Base-by-base conservation (phyloP, 2,797 vertebrate genomes). In the Silurus aristotelis region DNA sequence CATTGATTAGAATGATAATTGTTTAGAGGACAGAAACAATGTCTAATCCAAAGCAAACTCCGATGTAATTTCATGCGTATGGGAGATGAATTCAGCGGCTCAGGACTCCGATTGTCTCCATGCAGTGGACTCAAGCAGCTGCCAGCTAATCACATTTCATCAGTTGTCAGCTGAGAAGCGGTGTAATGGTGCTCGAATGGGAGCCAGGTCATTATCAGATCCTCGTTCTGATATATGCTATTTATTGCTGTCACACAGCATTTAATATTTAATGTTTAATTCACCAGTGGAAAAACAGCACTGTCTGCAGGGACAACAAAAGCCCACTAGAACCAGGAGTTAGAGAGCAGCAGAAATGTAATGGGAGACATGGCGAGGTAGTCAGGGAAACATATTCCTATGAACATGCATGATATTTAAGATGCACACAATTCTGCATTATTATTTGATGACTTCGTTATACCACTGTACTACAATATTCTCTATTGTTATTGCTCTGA, bases 231-330 rank as follows among this genome's bases (percentile, higher is more conserved):
- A 97, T 97, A 97, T 97, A 97, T 96, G 95, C 97, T 98, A 97
- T 98, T 98, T 99, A 97, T 99, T 97, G 97, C 97, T 97, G 96
- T 98, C 96, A 96, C 95, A 96, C 93, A 90, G 94, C 95, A 96
- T 97, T 87, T 90, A 86, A 88, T 88, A 85, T 86, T 87, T 97
- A 96, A 97, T 97, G 96, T 97, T 97, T 98, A 96, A 97, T 97
- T 97, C 96, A 95, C 94, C 93, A 94, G 95, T 95, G 95, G 95
- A 95, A 96, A 96, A 94, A 88, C 86, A 71, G 91, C 87, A 92
- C 91, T 94, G 95, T 96, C 95, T 96, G 91, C 83, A 88, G 93
- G 94, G 94, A 97, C 96, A 97, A 98, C 20, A 97, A 93, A 94
- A 91, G 93, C 88, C 92, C 88, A 92, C 93, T 96, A 95, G 96